Base-by-base conservation (phyloP, 2,113 vertebrate genomes). In the Arenaria interpres region DNA sequence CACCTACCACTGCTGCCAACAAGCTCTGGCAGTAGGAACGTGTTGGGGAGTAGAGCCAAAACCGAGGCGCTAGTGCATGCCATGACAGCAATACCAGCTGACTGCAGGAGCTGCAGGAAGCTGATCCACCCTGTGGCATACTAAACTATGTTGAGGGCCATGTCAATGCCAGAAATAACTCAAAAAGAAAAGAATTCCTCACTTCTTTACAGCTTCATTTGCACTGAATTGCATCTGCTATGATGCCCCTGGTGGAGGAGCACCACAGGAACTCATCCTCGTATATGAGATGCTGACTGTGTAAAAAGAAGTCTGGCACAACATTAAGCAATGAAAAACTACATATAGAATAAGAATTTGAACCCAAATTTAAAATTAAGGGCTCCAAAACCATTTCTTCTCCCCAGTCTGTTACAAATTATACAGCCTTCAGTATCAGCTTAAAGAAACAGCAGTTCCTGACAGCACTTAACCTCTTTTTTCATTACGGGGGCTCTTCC, bases 401-500 rank as follows among this genome's bases (percentile, higher is more conserved):
- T 88, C 33, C 53, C 7, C 11, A 43, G 64, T 67, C 68, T 67
- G 10, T 39, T 63, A 59, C 41, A 90, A 71, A 60, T 89, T 30
- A 60, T 43, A 25, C 16, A 81, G 22, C 45, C 77, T 83, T 79
- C 46, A 45, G 59, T 19, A 23, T 16, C 45, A 56, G 53, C 56
- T 60, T 68, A 71, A 53, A 90, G 89, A 81, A 80, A 54, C 28
- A 66, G 39, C 9, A 35, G 10, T 22, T 92, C 62, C 67, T 79
- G 56, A 39, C 13, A 33, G 51, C 68, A 41, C n/a, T 24, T 83
- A 90, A 83, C 91, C 41, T 79, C 69, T 74, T 91, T 92, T 90
- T 94, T 94, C 71, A 89, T 97, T 94, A 87, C 76, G 16, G 9
- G 84, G 73, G 50, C 68, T 94, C 86, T 81, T 56, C 69, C 30